A percentile compares a stretch with the other conserved stretches of the same genome.
Conservation (phyloP, 2,113 vertebrate genomes). For the Mus spicilegus region DNA sequence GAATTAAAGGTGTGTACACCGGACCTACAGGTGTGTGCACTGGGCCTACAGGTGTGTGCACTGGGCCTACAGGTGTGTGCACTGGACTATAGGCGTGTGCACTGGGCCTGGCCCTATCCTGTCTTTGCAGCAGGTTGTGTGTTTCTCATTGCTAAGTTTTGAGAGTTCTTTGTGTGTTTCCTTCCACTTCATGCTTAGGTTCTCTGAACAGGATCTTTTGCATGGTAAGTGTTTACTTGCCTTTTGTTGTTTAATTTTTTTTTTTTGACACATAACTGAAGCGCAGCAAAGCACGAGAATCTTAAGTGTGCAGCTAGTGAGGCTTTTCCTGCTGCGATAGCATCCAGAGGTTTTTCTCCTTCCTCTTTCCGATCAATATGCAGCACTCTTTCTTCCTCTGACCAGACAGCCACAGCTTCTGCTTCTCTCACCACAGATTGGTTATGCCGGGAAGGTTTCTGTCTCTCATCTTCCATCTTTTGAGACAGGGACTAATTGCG, state of each 20-base stretch:
- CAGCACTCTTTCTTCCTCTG: neutral
- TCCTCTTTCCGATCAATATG: neutral
- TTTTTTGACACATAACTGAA: neutral
- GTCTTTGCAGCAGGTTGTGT: neutral
- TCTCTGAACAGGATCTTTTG: neutral
- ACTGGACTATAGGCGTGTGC: too few relatives aligned
- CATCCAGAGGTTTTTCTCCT: neutral
- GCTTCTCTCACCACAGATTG: neutral
- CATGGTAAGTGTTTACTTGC: neutral
- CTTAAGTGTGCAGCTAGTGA: neutral
- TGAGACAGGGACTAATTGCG: neutral
- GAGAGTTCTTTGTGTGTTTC: neutral
- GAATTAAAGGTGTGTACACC: too few relatives aligned
- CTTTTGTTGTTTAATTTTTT: neutral
- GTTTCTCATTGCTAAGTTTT: neutral
- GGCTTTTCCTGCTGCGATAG: neutral
- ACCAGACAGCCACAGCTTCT: neutral
- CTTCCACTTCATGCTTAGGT: neutral
- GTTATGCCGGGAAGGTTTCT: constrained; percentile 10
- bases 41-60: too few relatives aligned
- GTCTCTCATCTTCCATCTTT: neutral
- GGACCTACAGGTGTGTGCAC: too few relatives aligned
- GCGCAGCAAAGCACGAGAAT: neutral
- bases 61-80: too few relatives aligned
- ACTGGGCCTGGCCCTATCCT: neutral